Base-by-base conservation (phyloP, 1,140 invertebrate species). In the Apis laboriosa region DNA sequence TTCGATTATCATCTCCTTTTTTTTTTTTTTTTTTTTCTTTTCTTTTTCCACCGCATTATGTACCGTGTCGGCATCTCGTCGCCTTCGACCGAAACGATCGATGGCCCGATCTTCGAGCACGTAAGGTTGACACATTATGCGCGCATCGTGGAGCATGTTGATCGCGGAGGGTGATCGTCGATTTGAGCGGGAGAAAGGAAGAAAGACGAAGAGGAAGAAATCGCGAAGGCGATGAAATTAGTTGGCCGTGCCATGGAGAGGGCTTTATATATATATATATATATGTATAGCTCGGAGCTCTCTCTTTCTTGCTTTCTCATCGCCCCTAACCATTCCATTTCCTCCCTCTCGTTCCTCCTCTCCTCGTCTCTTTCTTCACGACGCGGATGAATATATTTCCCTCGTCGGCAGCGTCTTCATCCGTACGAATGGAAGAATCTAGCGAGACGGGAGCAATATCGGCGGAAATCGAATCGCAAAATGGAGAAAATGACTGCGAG, bases 391-490 rank as follows among this genome's bases (percentile, higher is more conserved):
- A 90, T 89, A 91, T 90, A 88, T 90, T 90, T 90, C 86, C 81
- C 88, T 86, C 71, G 79, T 86, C 71, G 79, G 79, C 88, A 84
- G 86, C 88, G 74, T 91, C 90, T 90, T 90, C 87, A 88, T 84
- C 82, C 90, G 86, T 87, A 72, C 89, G 89, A 92, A 92, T 92
- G 89, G 92, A 93, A 92, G 91, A 93, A 92, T 92, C 91, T 90
- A 89, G 84, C 85, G 88, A 90, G 91, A 90, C 88, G 89, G 85
- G 82, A 90, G 92, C 92, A 93, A 93, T 93, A 93, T 92, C 91
- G 91, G 75, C 90, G 92, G 92, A 92, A 93, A 93, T 93, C 91
- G 92, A 93, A 93, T 92, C 86, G 92, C 90, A 92, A 93, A 93
- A 91, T 91, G 92, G 90, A 91, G 92, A 93, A 93, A 93, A 93